These are phyloP conservation scores for Leucopsar rothschildi DNA, from an alignment of 2,113 vertebrate species.

Conservation along the genomic window DNA sequence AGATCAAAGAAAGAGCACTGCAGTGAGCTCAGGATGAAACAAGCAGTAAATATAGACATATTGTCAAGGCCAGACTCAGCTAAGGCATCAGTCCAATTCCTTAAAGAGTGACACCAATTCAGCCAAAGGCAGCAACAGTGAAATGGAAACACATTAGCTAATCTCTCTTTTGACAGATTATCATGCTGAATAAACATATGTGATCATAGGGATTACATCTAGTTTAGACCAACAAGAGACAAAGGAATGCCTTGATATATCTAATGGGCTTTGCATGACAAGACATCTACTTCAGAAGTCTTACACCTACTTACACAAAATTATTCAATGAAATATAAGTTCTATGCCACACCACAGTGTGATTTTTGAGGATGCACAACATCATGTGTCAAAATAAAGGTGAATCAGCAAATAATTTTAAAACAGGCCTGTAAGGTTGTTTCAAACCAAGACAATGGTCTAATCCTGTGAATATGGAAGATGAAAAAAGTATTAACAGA, in stretches of 20 bases:
- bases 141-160: background rate
- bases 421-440: background rate
- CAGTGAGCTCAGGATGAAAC: background rate
- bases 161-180: background rate
- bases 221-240: background rate
- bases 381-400: background rate
- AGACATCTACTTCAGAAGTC: background rate
- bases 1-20: background rate
- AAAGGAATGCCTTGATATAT: background rate
- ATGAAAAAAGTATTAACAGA: background rate
- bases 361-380: background rate
- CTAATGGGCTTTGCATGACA: background rate
- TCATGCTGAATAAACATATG: background rate
- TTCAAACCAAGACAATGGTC: background rate
- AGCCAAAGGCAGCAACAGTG: background rate
- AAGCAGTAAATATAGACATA: background rate
- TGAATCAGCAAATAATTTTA: background rate
- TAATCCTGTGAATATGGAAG: background rate
- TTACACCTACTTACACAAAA: background rate
- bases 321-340: background rate
- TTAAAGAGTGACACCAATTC: background rate
- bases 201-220: background rate
- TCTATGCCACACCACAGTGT: background rate
- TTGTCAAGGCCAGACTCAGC: background rate
- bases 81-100: background rate